Evolutionary conservation across 2,797 vertebrate genomes (phyloP), one percentile per base, ranked within the genome.

Genomic region (Paguma larvata): DNA sequence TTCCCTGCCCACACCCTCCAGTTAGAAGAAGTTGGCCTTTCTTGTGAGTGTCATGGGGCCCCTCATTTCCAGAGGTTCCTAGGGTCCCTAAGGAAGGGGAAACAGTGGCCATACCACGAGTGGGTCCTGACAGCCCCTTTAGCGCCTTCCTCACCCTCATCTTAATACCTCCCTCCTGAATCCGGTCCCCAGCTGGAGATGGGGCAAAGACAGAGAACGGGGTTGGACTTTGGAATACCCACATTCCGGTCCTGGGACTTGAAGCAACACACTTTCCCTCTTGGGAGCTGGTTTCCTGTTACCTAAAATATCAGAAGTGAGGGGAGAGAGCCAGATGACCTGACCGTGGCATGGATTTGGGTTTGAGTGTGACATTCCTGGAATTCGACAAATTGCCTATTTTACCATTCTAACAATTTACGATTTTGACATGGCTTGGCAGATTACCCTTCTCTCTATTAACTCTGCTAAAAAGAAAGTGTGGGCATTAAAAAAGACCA

Each of bases 101-200:
- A 90, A 21, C 19, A 83, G 34, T 62, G 79, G 32, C 38, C 0
- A 34, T 51, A 46, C 19, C 44, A 11, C 0, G 0, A 14, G 7
- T 11, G 44, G 21, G 38, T 85, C 65, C 51, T 34, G 9, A 80
- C 15, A 59, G 56, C 25, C 38, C 67, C 25, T 44, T 21, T 19
- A 67, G 32, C 1, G 1, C 19, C 14, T 19, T 34, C 32, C 30
- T 46, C 25, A 16, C 3, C 16, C 30, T 44, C 18, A 0, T 73
- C 32, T 70, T 65, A 75, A 73, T 19, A 25, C 3, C 8, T n/a
- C 15, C 32, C 18, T 0, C 78, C 21, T 46, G 59, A 87, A 78
- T 67, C 86, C 91, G 48, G 14, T 30, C n/a, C 70, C 46, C 85
- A 41, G 59, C 18, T 15, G 44, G 75, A 70, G 46, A 46, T 1